phyloP scores from a whole-genome alignment of 2,113 vertebrate genomes.

The Chascanopsetta lugubris region DNA sequence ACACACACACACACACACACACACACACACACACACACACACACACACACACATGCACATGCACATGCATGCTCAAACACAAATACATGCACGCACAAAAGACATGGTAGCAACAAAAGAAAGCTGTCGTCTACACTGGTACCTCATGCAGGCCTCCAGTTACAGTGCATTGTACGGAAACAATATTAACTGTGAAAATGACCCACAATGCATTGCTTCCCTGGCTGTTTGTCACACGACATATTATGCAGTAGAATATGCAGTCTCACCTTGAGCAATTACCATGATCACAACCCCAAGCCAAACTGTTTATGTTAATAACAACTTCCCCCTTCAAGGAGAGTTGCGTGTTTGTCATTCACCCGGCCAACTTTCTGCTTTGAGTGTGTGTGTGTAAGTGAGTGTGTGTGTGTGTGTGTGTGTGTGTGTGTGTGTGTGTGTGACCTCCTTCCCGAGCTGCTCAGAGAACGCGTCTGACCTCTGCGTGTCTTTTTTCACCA shows the following conservation, averaged over 20 bases:
- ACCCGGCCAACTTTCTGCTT: slow-evolving; percentile 60
- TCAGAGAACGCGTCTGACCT: slow-evolving; percentile 65
- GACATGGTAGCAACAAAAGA: slow-evolving; percentile 34
- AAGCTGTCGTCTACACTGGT: slow-evolving; percentile 4
- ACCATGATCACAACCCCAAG: slow-evolving; percentile 46
- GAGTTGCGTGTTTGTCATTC: slow-evolving; percentile 61
- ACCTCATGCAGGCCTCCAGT: slow-evolving; percentile 7
- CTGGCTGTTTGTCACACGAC: slow-evolving; percentile 28
- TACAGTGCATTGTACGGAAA: background rate
- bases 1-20: background rate
- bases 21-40: background rate
- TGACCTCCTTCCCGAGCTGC: slow-evolving; percentile 59
- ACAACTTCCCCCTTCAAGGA: slow-evolving; percentile 57
- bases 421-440: slow-evolving; percentile 31
- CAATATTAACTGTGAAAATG: slow-evolving; percentile 5
- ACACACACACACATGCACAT: background rate
- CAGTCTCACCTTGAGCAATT: slow-evolving; percentile 56
- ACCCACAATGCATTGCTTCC: slow-evolving; percentile 5
- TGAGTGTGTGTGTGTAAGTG: slow-evolving; percentile 46
- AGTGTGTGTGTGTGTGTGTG: slow-evolving; percentile 42
- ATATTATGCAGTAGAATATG: slow-evolving; percentile 47
- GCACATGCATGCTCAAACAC: background rate
- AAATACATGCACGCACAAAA: slow-evolving; percentile 28
- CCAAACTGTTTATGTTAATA: slow-evolving; percentile 53
- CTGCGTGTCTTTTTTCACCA: slow-evolving; percentile 55